Percentiles rank a stretch among this genome's conserved stretches.
Conservation (phyloP, 2,113 vertebrate species). For the Plecturocebus donacophilus region DNA sequence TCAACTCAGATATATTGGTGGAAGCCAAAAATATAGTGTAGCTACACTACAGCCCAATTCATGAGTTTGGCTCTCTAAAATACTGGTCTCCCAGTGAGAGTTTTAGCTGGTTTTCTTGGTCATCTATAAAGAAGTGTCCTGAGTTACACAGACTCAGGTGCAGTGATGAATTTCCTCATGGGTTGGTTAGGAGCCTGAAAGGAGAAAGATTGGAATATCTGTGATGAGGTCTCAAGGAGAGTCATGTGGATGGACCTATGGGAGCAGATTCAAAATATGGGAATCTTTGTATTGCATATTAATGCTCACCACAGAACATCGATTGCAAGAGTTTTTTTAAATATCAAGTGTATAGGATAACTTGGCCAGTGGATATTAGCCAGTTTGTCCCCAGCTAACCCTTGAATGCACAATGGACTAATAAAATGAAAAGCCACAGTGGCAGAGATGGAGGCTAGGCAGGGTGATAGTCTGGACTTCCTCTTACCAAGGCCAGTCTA, state of each 20-base stretch:
- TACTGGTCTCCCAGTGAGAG: neutral
- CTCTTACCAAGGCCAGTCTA: neutral
- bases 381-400: neutral
- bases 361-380: neutral
- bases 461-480: neutral
- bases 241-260: neutral
- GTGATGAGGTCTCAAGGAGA: neutral
- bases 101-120: neutral
- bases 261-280: neutral
- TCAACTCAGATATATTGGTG: neutral
- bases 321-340: neutral
- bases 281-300: neutral
- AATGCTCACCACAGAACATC: neutral
- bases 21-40: neutral
- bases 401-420: neutral
- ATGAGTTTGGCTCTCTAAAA: neutral
- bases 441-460: neutral
- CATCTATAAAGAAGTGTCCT: neutral
- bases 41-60: neutral
- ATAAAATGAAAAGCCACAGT: neutral
- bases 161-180: neutral
- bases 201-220: neutral
- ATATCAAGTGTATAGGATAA: neutral
- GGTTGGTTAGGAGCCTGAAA: neutral
- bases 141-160: neutral